Conservation (phyloP, 2,797 vertebrate genomes). For the Sarcophilus harrisii region DNA sequence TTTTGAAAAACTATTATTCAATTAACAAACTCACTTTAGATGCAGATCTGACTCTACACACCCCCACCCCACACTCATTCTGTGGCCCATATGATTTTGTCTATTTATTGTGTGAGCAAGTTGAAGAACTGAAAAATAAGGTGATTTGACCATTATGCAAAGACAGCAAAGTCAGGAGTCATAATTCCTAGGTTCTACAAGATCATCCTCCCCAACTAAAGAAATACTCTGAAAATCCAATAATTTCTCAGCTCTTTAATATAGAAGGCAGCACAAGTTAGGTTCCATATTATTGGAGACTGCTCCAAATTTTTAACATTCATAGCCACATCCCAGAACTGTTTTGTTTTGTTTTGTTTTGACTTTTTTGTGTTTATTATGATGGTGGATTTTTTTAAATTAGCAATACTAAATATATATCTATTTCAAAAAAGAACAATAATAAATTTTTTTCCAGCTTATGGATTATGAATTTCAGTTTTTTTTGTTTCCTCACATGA, state of each 20-base stretch:
- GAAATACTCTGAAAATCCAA: neutral
- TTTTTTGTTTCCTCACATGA: slow-evolving; percentile 76
- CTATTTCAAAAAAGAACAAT: slow-evolving; percentile 76
- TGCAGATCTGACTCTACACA: neutral
- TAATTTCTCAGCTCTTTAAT: neutral
- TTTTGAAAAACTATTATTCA: neutral
- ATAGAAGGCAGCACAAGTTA: slow-evolving; percentile 21
- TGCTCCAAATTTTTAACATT: slow-evolving; percentile 59
- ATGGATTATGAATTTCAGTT: slow-evolving; percentile 75
- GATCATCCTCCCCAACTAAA: neutral
- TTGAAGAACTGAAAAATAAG: neutral
- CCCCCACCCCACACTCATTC: neutral
- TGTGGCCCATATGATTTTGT: neutral
- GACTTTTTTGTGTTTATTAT: neutral
- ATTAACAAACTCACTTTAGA: neutral
- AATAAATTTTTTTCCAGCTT: slow-evolving; percentile 73
- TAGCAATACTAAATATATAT: slow-evolving; percentile 73
- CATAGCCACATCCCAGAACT: slow-evolving; percentile 47
- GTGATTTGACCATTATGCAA: neutral
- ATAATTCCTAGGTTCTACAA: neutral
- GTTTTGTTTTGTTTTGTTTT: neutral
- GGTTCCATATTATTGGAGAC: slow-evolving; percentile 21
- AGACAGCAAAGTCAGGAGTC: neutral
- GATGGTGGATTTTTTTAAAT: slow-evolving; percentile 54
- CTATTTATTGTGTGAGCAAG: neutral